Conservation (phyloP, 2,888 invertebrate genomes). For the Cerastis leucographa region DNA sequence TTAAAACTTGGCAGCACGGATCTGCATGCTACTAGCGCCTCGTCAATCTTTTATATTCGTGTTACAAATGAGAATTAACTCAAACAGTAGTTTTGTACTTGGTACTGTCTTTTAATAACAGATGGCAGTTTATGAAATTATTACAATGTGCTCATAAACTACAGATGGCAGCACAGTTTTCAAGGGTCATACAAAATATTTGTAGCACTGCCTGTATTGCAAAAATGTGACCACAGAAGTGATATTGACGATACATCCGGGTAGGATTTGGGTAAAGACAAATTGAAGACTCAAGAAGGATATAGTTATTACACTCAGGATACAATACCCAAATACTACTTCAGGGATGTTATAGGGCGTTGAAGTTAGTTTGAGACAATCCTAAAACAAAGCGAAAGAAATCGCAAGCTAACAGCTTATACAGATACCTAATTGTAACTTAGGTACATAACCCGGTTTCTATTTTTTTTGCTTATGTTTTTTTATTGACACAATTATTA, state of each 20-base stretch:
- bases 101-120: not conserved
- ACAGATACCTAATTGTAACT: too few species aligned
- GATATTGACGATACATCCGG: not conserved
- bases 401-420: not conserved
- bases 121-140: slow-evolving; percentile 33
- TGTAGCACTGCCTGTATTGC: not conserved
- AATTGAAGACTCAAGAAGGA: not conserved
- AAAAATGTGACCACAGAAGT: not conserved
- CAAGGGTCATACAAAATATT: not conserved
- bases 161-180: slow-evolving; percentile 48
- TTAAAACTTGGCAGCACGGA: slow-evolving; percentile 6
- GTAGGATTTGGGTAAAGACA: not conserved
- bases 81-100: not conserved
- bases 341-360: not conserved
- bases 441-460: not conserved
- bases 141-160: not conserved
- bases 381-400: not conserved
- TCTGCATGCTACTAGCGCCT: slow-evolving; percentile 29
- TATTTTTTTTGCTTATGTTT: slow-evolving; percentile 24
- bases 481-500: slow-evolving; percentile 22
- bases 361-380: not conserved
- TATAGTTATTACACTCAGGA: not conserved
- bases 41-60: too few species aligned
- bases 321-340: not conserved
- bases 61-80: slow-evolving; percentile 10